Base-by-base conservation (phyloP, 2,797 vertebrate species). In the Pipistrellus nathusii region DNA sequence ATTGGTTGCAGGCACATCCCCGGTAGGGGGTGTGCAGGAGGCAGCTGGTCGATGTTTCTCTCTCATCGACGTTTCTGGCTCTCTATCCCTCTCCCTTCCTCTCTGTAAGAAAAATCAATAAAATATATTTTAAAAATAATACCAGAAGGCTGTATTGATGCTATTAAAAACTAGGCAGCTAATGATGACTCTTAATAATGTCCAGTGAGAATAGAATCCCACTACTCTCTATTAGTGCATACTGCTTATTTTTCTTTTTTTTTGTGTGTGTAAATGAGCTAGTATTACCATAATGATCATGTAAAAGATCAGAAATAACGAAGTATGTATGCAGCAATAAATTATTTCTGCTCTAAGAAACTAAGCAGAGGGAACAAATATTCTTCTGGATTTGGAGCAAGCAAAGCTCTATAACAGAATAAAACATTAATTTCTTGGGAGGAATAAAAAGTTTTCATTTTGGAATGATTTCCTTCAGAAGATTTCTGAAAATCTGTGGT, bases 141-240 rank as follows among this genome's bases (percentile, higher is more conserved):
- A 94, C 44, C 72, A 85, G 75, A 95, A 91, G 59, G 35, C 38
- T 90, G 27, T 92, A 78, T 85, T 94, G 53, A 94, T 88, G 78
- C 23, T 85, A 72, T 72, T 78, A 92, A 95, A 87, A 41, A 30
- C 6, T 51, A 66, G 18, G 25, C 15, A 96, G 73, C 71, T 91
- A 87, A 85, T 96, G 93, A 95, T 73, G 62, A 88, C 93, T 93
- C 72, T 91, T 94, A 62, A 83, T 94, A 91, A 88, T 87, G n/a
- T 32, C 69, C 46, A 41, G 23, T 75, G 57, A n/a, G 7, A 90
- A 81, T 73, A 41, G 32, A 94, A 91, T 93, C 25, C 64, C 11
- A 80, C 57, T 15, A 66, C 41, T 80, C 18, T 83, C 9, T 84
- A 68, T 95, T 73, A 88, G 68, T 83, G 75, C 51, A 93, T 10